Base-by-base conservation (phyloP, 2,113 vertebrate species). In the Maccullochella peelii region DNA sequence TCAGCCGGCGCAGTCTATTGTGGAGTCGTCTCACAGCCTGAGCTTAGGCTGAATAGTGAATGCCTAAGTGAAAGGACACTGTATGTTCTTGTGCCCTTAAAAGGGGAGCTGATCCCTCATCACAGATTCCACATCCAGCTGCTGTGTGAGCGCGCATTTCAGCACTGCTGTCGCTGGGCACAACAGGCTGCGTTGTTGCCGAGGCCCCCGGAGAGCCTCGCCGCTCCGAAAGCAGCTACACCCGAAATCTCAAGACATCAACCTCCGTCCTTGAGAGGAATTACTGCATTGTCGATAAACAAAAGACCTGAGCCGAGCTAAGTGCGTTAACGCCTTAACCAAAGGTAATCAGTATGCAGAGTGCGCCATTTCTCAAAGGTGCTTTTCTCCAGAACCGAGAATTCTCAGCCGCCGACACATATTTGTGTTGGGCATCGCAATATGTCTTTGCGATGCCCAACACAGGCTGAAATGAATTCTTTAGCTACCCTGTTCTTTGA, bases 291-390 rank as follows among this genome's bases (percentile, higher is more conserved):
- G 85, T 85, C 44, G 42, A 77, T 85, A 86, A 86, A 83, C 82
- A 79, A 80, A 79, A 88, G 82, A 50, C 63, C 73, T 16, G 54
- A 23, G 78, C 9, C 0, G 33, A 54, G 74, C 44, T 61, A 50
- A 72, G 75, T 58, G 85, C 38, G 57, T 63, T 44, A 88, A 68
- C 49, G 55, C 61, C 50, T 76, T 52, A 70, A 57, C 75, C 47
- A 8, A 15, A 61, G 61, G 54, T 74, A 3, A 88, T 92, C 87
- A 65, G 86, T 66, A 90, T 93, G 82, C 92, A 68, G 70, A 66
- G 57, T 0, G 44, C 10, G 9, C 4, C 11, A 6, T 33, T 66
- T 4, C 68, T 89, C 73, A 72, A 59, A 83, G 79, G 86, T 74
- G 58, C 66, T 79, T 90, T 85, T 82, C 81, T 27, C 15, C 54